Base-by-base conservation (phyloP, 1,140 invertebrate species). In the Manduca sexta region DNA sequence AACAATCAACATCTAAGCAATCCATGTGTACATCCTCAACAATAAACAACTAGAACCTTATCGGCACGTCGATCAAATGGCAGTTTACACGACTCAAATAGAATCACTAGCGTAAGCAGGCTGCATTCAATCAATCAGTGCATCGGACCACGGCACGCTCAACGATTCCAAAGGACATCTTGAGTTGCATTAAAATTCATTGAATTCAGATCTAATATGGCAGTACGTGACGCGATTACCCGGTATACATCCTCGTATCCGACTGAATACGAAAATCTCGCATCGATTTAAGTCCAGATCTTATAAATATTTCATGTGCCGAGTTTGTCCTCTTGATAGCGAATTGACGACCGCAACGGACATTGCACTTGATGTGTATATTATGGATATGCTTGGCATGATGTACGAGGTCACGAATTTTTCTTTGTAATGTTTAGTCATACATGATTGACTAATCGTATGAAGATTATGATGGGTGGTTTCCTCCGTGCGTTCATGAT, bases 191-290 rank as follows among this genome's bases (percentile, higher is more conserved):
- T 76, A 74, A 77, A 77, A 77, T 74, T 72, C 66, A 77, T 74
- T 69, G 68, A 72, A 70, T 69, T 63, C 64, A 68, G 64, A 64
- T 68, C 66, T 68, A 67, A 70, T 77, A 69, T 64, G 59, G 61
- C 41, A 48, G 43, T 50, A 63, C 64, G 64, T 71, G 69, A 71
- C 56, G 52, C 35, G 62, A 54, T 61, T 66, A 56, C 49, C 40
- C 33, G 5, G 11, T 38, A 49, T 39, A 43, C 43, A 47, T 55
- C 42, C 41, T 41, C 34, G 33, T 13, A 17, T 44, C 49, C 35
- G 52, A 18, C 52, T 56, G 67, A 60, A 70, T 67, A 64, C 52
- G 56, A 64, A 66, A 64, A 59, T 54, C 49, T 58, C 50, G 59
- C 56, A 62, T 59, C 53, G 59, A 59, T 66, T 62, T 59, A 53